Evolutionary conservation across 2,113 vertebrate genomes (phyloP).

Genomic region (Peucedramus taeniatus): DNA sequence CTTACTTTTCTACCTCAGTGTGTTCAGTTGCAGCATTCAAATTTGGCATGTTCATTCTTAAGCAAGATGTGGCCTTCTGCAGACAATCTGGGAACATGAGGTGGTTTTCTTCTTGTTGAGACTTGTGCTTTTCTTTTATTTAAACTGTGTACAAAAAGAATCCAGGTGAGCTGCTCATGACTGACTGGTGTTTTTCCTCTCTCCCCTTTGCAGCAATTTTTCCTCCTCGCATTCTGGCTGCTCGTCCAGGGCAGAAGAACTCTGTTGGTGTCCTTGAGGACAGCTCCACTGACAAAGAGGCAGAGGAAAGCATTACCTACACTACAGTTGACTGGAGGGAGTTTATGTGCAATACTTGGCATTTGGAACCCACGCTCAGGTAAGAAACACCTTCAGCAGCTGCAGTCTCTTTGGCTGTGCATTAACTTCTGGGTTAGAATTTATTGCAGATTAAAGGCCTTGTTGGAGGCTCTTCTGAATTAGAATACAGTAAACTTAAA

Average conservation of each 20-base stretch:
- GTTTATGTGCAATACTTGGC: conserved; percentile 99
- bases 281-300: conserved; percentile 76
- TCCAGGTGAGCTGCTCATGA: background rate
- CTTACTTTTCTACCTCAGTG: background rate
- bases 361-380: conserved; percentile 95
- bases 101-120: background rate
- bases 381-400: conserved; percentile 31
- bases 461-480: background rate
- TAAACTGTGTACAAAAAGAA: background rate
- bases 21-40: background rate
- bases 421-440: background rate
- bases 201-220: conserved; percentile 81
- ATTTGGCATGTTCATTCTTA: background rate
- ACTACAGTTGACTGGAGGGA: conserved; percentile 98
- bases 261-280: conserved; percentile 84
- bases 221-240: conserved; percentile 84
- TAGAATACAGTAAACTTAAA: background rate
- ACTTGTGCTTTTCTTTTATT: background rate
- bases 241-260: conserved; percentile 91
- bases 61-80: background rate
- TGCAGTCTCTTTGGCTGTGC: background rate
- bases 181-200: background rate
- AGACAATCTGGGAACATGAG: background rate
- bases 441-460: background rate
- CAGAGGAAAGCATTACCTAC: conserved; percentile 87